Evolutionary conservation across 37 sponge, comb jelly and placozoan genomes (phyloP).

Genomic region (Chondrosia reniformis): DNA sequence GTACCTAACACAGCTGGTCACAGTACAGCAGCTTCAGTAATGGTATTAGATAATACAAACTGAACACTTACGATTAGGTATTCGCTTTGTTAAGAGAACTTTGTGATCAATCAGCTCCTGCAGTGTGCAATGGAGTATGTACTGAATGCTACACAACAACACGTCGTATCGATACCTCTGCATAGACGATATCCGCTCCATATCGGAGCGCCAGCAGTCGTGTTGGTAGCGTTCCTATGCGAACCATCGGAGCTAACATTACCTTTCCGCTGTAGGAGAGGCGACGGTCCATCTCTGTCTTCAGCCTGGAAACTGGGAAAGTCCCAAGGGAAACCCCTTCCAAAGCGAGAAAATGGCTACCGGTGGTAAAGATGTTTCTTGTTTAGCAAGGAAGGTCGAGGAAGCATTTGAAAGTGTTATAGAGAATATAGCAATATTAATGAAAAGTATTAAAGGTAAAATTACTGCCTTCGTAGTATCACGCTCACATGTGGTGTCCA

Average conservation of each 20-base stretch:
- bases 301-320: neutral
- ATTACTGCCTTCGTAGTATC: too few relatives aligned
- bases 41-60: neutral
- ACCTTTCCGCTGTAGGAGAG: conserved; percentile 47
- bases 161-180: conserved; percentile 56
- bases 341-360: neutral
- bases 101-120: conserved; percentile 89
- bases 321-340: neutral
- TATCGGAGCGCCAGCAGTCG: conserved; percentile 81
- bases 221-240: conserved; percentile 89
- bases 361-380: neutral
- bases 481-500: too few relatives aligned
- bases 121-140: neutral
- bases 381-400: neutral
- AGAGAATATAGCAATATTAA: conserved; percentile 21
- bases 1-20: conserved; percentile 77
- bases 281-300: neutral
- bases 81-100: conserved; percentile 66
- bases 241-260: conserved; percentile 97
- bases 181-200: conserved; percentile 94
- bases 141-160: neutral
- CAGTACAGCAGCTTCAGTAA: neutral
- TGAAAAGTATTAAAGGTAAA: conserved; percentile 35
- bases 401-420: conserved; percentile 35
- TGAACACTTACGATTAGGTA: conserved; percentile 58